Conservation (phyloP, 2,797 vertebrate species). For the Meda fulgida region DNA sequence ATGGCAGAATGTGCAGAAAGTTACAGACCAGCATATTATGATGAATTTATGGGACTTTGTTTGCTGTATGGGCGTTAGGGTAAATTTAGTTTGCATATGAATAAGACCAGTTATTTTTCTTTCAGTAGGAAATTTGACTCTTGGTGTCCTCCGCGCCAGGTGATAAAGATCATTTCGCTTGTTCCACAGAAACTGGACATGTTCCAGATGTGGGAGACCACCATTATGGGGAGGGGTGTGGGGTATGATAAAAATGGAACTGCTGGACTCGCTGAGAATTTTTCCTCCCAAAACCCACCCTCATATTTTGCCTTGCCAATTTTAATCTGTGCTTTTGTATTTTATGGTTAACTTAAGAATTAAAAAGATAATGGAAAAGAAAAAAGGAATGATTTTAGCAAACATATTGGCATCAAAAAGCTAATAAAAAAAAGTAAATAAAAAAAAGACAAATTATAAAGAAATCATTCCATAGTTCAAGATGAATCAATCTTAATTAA, state of each 20-base stretch:
- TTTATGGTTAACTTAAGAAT: constrained; percentile 27
- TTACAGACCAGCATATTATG: constrained; percentile 32
- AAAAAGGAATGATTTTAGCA: constrained; percentile 46
- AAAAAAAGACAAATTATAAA: neutral
- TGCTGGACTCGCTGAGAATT: neutral
- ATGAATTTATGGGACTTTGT: constrained; percentile 38
- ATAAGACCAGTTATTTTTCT: constrained; percentile 22
- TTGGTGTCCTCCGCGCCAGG: neutral
- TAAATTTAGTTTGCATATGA: constrained; percentile 26
- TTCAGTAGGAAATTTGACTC: constrained; percentile 27
- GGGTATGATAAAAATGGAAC: constrained; percentile 27
- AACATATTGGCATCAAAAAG: constrained; percentile 31
- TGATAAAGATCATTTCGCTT: constrained; percentile 40
- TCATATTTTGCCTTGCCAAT: neutral
- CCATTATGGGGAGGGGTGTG: constrained; percentile 15
- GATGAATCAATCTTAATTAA: constrained; percentile 13
- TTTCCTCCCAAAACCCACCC: neutral
- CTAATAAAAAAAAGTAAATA: neutral
- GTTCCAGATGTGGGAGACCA: constrained; percentile 39
- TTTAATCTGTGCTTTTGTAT: constrained; percentile 24
- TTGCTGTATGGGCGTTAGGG: constrained; percentile 13
- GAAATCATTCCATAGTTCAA: constrained; percentile 15
- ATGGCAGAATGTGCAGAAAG: constrained; percentile 29
- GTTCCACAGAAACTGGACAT: constrained; percentile 24
- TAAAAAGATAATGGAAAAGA: constrained; percentile 18